Base-by-base conservation (phyloP, 1,140 invertebrate genomes). In the Sycophaga agraensis region DNA sequence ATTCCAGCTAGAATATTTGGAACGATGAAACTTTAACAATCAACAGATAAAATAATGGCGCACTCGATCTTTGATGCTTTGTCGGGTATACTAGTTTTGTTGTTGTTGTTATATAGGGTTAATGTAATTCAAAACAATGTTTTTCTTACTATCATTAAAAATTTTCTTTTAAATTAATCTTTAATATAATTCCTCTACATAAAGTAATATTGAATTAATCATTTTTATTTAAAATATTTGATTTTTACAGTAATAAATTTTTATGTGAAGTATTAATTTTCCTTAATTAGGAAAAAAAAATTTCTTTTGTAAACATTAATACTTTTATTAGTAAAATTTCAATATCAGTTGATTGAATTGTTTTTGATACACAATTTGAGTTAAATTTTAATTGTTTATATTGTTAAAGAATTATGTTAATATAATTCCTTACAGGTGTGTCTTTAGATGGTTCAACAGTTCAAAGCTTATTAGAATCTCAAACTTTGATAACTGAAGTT, bases 61-160 rank as follows among this genome's bases (percentile, higher is more conserved):
- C 74, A 77, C 26, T 74, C 74, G 61, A 75, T 80, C 61, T 77
- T 80, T 62, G 77, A 80, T 64, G 72, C 75, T 62, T 50, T 79
- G 50, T 74, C 75, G 72, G 77, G 78, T 79, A 72, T 73, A n/a
- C n/a, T n/a, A 59, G 56, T 6, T 53, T 35, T 55, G 9, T 40
- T n/a, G 21, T 24, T 35, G 7, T 63, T 56, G 8, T 63, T 57
- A 9, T 21, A 63, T 11, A 22, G 19, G 43, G 43, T 46, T 46
- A 46, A 22, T 46, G 14, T 26, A 12, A 6, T 31, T 31, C 11
- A 4, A 31, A 31, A 31, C 28, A 31, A 11, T 31, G 11, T 31
- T 31, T 11, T 6, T n/a, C n/a, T n/a, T n/a, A n/a, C n/a, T n/a
- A n/a, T n/a, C n/a, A n/a, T n/a, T 37, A 37, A 37, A 37, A 9